Evolutionary conservation across 2,113 vertebrate species (phyloP).

Genomic region (Hydrolagus affinis): DNA sequence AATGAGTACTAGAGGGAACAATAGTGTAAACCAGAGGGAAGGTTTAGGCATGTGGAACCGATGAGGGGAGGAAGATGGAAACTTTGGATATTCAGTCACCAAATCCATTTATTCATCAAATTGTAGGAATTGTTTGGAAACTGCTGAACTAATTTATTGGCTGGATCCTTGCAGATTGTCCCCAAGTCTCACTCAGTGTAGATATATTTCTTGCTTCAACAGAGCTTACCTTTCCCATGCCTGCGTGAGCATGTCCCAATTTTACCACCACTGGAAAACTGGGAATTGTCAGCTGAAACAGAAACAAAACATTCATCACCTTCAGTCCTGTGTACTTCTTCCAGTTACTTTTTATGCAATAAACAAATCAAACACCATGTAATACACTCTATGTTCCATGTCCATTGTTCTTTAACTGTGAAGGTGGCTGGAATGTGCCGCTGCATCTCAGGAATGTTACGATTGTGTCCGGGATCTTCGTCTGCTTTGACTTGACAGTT

Average conservation of each 20-base stretch:
- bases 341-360: neutral
- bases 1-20: too few species aligned
- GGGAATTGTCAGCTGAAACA: conserved; percentile 66
- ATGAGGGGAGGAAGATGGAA: neutral
- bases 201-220: neutral
- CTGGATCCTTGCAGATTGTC: too few species aligned
- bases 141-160: neutral
- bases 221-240: conserved; percentile 84
- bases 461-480: neutral
- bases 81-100: neutral
- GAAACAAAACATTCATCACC: conserved; percentile 35
- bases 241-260: conserved; percentile 82
- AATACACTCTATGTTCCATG: neutral
- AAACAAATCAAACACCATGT: neutral
- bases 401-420: too few species aligned
- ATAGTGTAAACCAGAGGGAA: too few species aligned
- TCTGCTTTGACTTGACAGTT: neutral
- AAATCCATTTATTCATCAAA: neutral
- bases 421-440: neutral
- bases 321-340: neutral
- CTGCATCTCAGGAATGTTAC: neutral
- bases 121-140: too few species aligned
- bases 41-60: neutral
- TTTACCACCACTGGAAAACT: conserved; percentile 83
- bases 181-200: neutral